Evolutionary conservation across 2,113 vertebrate species (phyloP).

Genomic region (Xenopus laevis): DNA sequence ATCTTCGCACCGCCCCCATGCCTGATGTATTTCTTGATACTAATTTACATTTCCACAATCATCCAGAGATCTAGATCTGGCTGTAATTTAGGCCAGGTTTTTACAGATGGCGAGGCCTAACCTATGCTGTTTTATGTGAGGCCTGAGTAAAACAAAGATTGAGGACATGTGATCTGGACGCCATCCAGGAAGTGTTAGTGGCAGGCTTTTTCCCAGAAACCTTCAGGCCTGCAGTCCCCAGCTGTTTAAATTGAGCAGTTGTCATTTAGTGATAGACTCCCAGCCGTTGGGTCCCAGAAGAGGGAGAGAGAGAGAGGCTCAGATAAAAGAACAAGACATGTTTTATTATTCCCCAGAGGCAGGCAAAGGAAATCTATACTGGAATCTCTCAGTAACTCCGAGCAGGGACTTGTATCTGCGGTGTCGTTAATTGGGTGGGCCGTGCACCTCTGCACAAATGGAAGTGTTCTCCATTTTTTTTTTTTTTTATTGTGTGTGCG

Average conservation of each 20-base stretch:
- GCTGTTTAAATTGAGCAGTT: conserved; percentile 27
- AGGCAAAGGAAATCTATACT: conserved; percentile 25
- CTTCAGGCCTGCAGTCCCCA: not conserved
- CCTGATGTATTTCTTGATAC: too few species aligned
- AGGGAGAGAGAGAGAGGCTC: conserved; percentile 12
- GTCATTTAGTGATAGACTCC: conserved; percentile 16
- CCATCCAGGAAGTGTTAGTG: too few species aligned
- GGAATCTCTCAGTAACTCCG: conserved; percentile 36
- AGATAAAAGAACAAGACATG: conserved; percentile 37
- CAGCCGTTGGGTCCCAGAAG: conserved; percentile 10
- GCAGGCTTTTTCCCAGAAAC: not conserved
- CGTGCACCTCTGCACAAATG: conserved; percentile 10
- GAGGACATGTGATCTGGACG: too few species aligned
- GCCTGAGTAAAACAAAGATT: too few species aligned
- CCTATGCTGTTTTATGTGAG: too few species aligned
- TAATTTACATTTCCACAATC: too few species aligned
- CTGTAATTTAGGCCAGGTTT: too few species aligned
- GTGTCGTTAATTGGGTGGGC: conserved; percentile 35
- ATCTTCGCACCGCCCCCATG: too few species aligned
- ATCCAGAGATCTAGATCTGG: too few species aligned
- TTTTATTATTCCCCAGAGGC: conserved; percentile 38
- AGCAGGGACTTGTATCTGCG: conserved; percentile 14
- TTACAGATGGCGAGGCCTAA: too few species aligned
- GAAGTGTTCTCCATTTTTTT: not conserved
- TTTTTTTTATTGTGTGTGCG: too few species aligned